Evolutionary conservation across 2,888 invertebrate genomes (phyloP), one percentile per base, ranked within the genome.

Genomic region (Drosophila putrida): DNA sequence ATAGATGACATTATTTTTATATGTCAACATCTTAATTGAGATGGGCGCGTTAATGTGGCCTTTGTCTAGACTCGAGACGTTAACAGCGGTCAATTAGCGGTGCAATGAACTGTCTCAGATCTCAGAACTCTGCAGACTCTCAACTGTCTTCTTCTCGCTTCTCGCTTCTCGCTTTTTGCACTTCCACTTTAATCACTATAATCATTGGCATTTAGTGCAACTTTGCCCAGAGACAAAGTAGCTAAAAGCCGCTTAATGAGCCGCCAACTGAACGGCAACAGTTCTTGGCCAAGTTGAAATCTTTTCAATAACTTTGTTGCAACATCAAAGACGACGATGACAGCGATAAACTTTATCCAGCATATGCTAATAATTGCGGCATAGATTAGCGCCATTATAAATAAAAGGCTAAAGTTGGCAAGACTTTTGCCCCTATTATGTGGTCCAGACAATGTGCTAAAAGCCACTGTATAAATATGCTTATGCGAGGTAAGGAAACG

Each of bases 271-370:
- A 53, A 39, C 11, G 28, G n/a, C 36, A 38, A 13, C 5, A 35
- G 54, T 20, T 20, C 20, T 20, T 20, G 20, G 38, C 59, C 54
- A 73, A 68, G 63, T 63, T 55, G 13, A 51, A 70, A 58, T 58
- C 66, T 55, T 31, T 54, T 57, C 75, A 69, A 75, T 75, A 78
- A 78, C 75, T 87, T 65, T 61, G 35, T 51, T 36, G 41, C 55
- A 63, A 72, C 82, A 82, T 85, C 88, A 85, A 83, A 82, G 80
- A 74, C 63, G 80, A 74, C 63, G 53, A 6, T 50, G 63, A 51
- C 65, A 59, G 53, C 36, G 43, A 44, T 59, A 38, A 70, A 73
- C 47, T 78, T 68, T n/a, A n/a, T 44, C 20, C 33, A 69, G 59
- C 78, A 83, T 78, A 81, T 65, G 70, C 68, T 69, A 57, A 78